Percentiles rank a stretch among this genome's conserved stretches.
Conservation (phyloP, 2,113 vertebrate species). For the Bolborhynchus lineola region DNA sequence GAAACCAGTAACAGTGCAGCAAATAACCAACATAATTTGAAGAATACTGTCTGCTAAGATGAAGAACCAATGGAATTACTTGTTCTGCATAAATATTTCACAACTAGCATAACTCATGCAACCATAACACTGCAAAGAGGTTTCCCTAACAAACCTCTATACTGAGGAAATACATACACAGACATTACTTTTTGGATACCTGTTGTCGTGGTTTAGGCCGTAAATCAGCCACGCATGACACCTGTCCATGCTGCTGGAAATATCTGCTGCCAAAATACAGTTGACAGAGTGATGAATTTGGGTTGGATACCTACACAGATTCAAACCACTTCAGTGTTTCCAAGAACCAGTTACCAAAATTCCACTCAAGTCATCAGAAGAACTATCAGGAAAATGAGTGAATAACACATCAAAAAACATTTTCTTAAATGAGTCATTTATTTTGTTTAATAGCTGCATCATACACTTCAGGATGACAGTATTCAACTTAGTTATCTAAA, state of each 20-base stretch:
- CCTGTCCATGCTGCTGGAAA: background rate
- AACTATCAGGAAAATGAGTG: background rate
- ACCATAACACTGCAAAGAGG: background rate
- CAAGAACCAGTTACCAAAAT: background rate
- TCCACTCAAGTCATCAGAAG: background rate
- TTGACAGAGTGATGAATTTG: background rate
- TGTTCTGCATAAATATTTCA: background rate
- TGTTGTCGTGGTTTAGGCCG: no score
- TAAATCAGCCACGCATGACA: no score
- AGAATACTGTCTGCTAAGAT: background rate
- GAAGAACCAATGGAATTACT: background rate
- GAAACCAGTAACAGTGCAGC: background rate
- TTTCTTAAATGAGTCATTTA: constrained; percentile 15
- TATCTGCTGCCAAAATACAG: background rate
- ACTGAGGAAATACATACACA: no score
- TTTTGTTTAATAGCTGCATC: constrained; percentile 42
- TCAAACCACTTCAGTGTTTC: background rate
- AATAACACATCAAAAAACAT: constrained; percentile 14
- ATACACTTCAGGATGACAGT: background rate
- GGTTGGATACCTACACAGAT: background rate
- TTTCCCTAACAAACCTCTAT: no score
- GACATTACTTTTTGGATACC: no score
- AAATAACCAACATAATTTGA: background rate
- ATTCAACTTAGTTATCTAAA: constrained; percentile 39
- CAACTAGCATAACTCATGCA: background rate